Conservation (phyloP, 2,113 vertebrate species). For the Corythornis madagascariensis region DNA sequence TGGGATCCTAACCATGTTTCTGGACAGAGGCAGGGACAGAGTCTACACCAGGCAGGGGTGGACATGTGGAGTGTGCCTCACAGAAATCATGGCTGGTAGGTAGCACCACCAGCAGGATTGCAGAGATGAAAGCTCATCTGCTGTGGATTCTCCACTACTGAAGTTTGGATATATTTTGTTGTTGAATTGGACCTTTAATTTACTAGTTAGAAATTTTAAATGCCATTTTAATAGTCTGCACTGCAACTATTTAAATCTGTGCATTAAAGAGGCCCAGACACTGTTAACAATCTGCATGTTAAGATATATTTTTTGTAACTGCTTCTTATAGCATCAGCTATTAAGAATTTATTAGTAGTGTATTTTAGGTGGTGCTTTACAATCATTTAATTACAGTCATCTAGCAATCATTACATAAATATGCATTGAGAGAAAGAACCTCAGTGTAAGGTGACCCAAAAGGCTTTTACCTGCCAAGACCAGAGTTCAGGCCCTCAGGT, state of each 20-base stretch:
- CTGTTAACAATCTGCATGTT: slow-evolving; percentile 46
- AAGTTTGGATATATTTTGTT: background rate
- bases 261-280: slow-evolving; percentile 24
- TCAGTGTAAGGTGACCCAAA: slow-evolving; percentile 4
- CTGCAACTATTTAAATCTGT: slow-evolving; percentile 34
- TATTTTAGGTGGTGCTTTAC: slow-evolving; percentile 53
- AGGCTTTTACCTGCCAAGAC: slow-evolving; percentile 57
- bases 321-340: slow-evolving; percentile 32
- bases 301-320: background rate
- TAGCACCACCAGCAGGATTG: background rate
- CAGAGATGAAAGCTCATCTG: background rate
- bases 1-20: background rate
- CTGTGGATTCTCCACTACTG: background rate
- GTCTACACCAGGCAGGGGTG: background rate
- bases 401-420: slow-evolving; percentile 39
- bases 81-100: background rate
- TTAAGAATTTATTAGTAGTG: slow-evolving; percentile 58
- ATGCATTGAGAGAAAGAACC: background rate
- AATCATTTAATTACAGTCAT: slow-evolving; percentile 51
- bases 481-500: slow-evolving; percentile 40
- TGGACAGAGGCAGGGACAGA: background rate
- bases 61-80: background rate
- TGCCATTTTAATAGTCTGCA: slow-evolving; percentile 13
- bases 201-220: slow-evolving; percentile 36
- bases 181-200: slow-evolving; percentile 17